Conservation (phyloP, 2,113 vertebrate species). For the Pituophis catenifer region DNA sequence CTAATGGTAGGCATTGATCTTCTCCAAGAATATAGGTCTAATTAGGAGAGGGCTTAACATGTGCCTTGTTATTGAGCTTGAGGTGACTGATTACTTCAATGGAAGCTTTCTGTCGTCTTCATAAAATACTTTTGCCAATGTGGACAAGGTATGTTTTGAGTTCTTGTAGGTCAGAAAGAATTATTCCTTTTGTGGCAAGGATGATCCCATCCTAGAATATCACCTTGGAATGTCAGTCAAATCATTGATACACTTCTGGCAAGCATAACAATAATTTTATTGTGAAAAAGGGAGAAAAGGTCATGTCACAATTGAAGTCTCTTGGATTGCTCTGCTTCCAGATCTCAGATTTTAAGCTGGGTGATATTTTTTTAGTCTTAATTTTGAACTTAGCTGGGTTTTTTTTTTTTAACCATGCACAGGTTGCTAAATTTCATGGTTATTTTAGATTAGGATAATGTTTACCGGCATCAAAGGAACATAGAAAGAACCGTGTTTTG, state of each 20-base stretch:
- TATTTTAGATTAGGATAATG: background rate
- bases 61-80: background rate
- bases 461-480: background rate
- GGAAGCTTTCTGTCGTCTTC: slow-evolving; percentile 5
- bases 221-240: background rate
- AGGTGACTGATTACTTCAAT: slow-evolving; percentile 24
- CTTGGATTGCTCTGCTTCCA: background rate
- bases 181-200: background rate
- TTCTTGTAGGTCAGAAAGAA: background rate
- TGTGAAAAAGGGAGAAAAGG: background rate
- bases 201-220: background rate
- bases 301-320: background rate
- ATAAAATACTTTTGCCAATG: slow-evolving; percentile 12
- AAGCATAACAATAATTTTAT: background rate
- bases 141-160: background rate
- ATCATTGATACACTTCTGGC: background rate
- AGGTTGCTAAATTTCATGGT: background rate
- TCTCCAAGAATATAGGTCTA: slow-evolving; percentile 27
- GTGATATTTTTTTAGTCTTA: background rate
- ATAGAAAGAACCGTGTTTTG: background rate
- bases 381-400: background rate
- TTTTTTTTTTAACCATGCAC: background rate
- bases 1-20: background rate
- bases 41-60: slow-evolving; percentile 22
- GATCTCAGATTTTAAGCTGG: background rate